A percentile compares a stretch with the other conserved stretches of the same genome.
Conservation (phyloP, 1,140 invertebrate genomes). For the Hestina assimilis region DNA sequence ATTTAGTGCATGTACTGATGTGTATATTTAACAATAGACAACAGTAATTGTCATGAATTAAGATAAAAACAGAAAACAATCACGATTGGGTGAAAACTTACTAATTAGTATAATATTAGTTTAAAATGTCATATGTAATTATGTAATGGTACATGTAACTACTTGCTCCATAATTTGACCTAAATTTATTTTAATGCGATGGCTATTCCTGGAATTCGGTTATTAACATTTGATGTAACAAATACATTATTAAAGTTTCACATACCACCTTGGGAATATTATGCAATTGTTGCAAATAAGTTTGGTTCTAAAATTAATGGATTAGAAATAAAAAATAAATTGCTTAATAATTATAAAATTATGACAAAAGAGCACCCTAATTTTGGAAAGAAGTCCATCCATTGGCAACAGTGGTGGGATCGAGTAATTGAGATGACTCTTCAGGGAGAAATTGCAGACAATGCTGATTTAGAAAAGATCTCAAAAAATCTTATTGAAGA, state of each 20-base stretch:
- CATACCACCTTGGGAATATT: constrained; percentile 85
- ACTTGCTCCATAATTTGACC: no score
- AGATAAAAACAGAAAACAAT: neutral
- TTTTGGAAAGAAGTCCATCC: constrained; percentile 85
- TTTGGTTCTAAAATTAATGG: constrained; percentile 83
- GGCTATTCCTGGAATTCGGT: constrained; percentile 52
- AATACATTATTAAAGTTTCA: constrained; percentile 88
- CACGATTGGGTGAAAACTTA: no score
- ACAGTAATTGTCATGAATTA: no score
- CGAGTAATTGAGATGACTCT: constrained; percentile 83
- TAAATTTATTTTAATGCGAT: constrained; percentile 46
- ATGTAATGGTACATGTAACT: no score
- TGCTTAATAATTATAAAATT: constrained; percentile 81
- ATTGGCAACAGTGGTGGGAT: constrained; percentile 91
- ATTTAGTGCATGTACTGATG: no score
- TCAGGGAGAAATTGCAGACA: constrained; percentile 59
- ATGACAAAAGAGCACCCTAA: constrained; percentile 87
- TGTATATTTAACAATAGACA: no score
- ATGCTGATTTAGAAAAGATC: constrained; percentile 58
- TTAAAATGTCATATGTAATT: constrained; percentile 3
- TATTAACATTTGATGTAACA: constrained; percentile 93
- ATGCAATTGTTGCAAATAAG: constrained; percentile 82
- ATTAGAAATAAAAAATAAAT: constrained; percentile 80
- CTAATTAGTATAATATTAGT: neutral
- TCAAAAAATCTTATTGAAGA: constrained; percentile 81